phyloP scores from a whole-genome alignment of 2,113 vertebrate genomes.

The Cynocephalus volans region DNA sequence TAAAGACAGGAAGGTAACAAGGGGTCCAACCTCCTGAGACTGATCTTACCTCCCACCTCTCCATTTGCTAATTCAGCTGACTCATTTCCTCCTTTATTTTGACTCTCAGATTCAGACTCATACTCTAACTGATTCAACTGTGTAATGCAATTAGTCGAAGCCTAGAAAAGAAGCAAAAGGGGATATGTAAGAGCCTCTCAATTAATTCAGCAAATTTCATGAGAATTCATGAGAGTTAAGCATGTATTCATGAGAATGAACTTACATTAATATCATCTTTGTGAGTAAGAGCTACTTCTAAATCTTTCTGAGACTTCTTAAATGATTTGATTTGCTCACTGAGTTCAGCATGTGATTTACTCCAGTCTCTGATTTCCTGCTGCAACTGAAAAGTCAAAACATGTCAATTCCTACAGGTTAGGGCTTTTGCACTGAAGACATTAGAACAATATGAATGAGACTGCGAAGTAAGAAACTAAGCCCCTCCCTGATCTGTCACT shows the following conservation, averaged over 20 bases:
- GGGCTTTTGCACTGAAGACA: background rate
- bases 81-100: slow-evolving; percentile 79
- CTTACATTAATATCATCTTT: slow-evolving; percentile 96
- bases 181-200: background rate
- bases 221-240: background rate
- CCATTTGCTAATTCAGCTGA: slow-evolving; percentile 92
- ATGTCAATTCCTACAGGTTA: background rate
- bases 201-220: background rate
- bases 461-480: background rate
- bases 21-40: background rate
- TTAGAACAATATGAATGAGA: background rate
- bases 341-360: slow-evolving; percentile 93
- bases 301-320: slow-evolving; percentile 94
- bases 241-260: background rate
- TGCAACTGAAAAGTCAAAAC: slow-evolving; percentile 91
- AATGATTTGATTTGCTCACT: slow-evolving; percentile 94
- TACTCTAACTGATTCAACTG: slow-evolving; percentile 93
- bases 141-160: slow-evolving; percentile 95
- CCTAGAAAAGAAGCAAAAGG: slow-evolving; percentile 88
- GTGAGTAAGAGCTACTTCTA: slow-evolving; percentile 93
- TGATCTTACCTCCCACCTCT: slow-evolving; percentile 89
- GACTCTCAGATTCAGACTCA: slow-evolving; percentile 85
- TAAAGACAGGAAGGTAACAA: background rate
- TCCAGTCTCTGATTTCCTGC: slow-evolving; percentile 93
- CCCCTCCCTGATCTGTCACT: background rate